Base-by-base conservation (phyloP, 1,140 invertebrate genomes). In the Steinernema khuongi region DNA sequence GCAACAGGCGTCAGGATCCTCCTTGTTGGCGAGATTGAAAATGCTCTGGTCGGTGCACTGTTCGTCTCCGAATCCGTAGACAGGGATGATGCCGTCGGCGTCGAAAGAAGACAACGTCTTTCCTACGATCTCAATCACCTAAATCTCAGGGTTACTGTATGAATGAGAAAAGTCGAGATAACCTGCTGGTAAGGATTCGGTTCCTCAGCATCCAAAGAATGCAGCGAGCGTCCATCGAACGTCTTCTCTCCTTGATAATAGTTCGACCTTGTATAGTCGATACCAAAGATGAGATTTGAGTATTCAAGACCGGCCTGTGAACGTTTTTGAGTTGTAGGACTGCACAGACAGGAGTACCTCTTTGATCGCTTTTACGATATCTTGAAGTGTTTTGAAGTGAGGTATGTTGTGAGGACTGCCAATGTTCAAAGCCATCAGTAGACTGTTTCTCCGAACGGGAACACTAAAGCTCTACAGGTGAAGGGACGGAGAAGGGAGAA, bases 41-140 rank as follows among this genome's bases (percentile, higher is more conserved):
- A 87, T 86, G 33, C 77, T 80, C 32, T 85, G 72, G 67, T 87
- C 86, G 26, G 81, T 81, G 26, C 85, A 85, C 44, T 80, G 76
- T 33, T 82, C 84, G 78, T 88, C 87, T 32, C 88, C 88, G 76
- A 88, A 88, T 36, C 88, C 88, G 80, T 84, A 88, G 1, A 87
- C 86, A 14, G 87, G 87, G 68, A 88, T 88, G 11, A 84, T 74
- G 33, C 85, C 84, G 79, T 88, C 87, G 22, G 85, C 83, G 75
- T 87, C 86, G 74, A 88, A 88, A 1, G 86, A 85, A 70, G 87
- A 87, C 33, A 88, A 74, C 0, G 88, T 88, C 73, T 86, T 85
- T 11, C 88, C 87, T n/a, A 88, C 85, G 73, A 88, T 88, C 75
- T 85, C 83, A 31, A 88, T 88, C 1, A 88, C 88, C 82, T 85